Base-by-base conservation (phyloP, 2,797 vertebrate genomes). In the Eulemur albifrons region DNA sequence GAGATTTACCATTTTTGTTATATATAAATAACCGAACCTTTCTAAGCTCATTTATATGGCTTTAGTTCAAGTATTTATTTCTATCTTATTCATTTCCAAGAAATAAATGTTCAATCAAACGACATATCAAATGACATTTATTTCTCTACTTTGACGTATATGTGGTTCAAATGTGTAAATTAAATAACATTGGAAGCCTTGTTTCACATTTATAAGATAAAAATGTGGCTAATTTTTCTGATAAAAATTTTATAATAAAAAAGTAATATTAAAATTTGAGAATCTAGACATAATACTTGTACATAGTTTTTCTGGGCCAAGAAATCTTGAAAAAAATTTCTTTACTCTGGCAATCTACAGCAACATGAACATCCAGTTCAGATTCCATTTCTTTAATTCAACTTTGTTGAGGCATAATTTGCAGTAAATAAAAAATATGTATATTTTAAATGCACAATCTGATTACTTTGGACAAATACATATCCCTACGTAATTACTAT, bases 51-150 rank as follows among this genome's bases (percentile, higher is more conserved):
- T 54, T 9, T 43, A 70, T 40, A 25, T 35, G 63, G 4, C 4
- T 72, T 76, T 54, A 30, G 10, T 95, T 95, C 18, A n/a, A 88
- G 84, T 82, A 90, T 88, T 93, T 57, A 72, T 87, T 63, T 84
- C 1, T 10, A 48, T 52, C 3, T 32, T 84, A 80, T 43, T 88
- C 1, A 70, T 59, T 95, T 77, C 70, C 30, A 79, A 43, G 0
- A 90, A 88, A 40, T 65, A 21, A 63, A 65, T 70, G 5, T 88
- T 82, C 15, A 59, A 21, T 35, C 25, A 86, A 72, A 48, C 82
- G 32, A 0, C 32, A 45, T 20, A 21, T 35, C 25, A 79, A 72
- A 48, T 85, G 27, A 0, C 21, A 50, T 20, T 69, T 67, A 75
- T 67, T 89, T 89, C 5, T 86, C 15, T 30, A 65, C 57, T 82